phyloP scores from a whole-genome alignment of 2,797 vertebrate species.

The Syngnathus rostellatus region DNA sequence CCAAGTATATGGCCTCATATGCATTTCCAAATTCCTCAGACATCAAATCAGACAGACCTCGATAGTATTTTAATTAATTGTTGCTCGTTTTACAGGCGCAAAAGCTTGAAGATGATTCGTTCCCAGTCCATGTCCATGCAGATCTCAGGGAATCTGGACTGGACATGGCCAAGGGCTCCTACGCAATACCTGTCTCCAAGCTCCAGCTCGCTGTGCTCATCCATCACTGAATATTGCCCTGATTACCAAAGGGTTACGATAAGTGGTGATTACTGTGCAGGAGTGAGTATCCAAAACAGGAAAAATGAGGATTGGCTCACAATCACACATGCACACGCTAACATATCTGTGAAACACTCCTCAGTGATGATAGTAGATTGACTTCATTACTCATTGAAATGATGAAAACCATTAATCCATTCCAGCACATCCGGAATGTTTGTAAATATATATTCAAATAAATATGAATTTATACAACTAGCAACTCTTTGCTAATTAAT shows the following conservation, averaged over 20 bases:
- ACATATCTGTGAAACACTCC: no score
- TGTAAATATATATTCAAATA: no score
- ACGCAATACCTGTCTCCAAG: slow-evolving; percentile 53
- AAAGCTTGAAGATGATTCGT: slow-evolving; percentile 89
- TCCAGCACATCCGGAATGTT: no score
- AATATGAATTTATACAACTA: background rate
- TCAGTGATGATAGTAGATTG: no score
- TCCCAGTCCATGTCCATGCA: slow-evolving; percentile 89
- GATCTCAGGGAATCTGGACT: slow-evolving; percentile 69
- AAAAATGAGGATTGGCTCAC: background rate
- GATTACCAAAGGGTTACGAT: slow-evolving; percentile 96
- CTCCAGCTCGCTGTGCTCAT: slow-evolving; percentile 60
- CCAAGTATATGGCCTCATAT: no score
- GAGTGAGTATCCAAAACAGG: slow-evolving; percentile 70
- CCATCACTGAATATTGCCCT: slow-evolving; percentile 66
- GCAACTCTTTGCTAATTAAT: background rate
- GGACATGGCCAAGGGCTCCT: slow-evolving; percentile 23
- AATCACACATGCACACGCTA: no score
- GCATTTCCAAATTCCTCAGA: no score
- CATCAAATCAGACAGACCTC: background rate
- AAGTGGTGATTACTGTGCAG: slow-evolving; percentile 94
- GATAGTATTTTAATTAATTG: background rate
- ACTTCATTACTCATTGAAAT: no score
- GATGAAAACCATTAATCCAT: no score
- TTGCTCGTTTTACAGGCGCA: slow-evolving; percentile 70